Evolutionary conservation across 2,113 vertebrate species (phyloP).

Genomic region (Melanerpes aurifrons): DNA sequence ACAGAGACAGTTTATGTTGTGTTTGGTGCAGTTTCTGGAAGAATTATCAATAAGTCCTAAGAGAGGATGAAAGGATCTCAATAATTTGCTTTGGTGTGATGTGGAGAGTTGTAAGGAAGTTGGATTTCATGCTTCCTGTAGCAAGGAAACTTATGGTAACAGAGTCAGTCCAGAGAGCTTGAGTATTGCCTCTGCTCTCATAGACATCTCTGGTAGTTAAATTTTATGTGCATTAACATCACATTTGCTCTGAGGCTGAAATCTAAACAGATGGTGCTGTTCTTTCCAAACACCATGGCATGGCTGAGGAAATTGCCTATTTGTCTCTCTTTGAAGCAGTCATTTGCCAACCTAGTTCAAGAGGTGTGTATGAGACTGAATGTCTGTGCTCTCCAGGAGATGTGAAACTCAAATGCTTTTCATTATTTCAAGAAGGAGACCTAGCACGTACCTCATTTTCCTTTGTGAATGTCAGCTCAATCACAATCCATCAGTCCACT

Average conservation of each 20-base stretch:
- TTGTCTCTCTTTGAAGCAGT: neutral
- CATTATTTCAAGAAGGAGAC: constrained; percentile 1
- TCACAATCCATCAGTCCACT: neutral
- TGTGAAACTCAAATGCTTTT: neutral
- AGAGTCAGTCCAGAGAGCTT: neutral
- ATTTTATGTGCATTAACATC: neutral
- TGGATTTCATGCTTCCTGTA: neutral
- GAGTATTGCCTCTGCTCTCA: neutral
- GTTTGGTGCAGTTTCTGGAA: constrained; percentile 7
- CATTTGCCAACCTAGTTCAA: neutral
- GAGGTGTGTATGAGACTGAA: neutral
- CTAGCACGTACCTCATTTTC: neutral
- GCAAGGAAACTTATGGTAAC: neutral
- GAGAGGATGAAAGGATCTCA: neutral
- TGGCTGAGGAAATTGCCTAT: neutral
- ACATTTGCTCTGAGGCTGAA: neutral
- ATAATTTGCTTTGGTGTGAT: constrained; percentile 7
- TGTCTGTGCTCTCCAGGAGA: neutral
- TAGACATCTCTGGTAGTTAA: neutral
- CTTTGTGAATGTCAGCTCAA: neutral
- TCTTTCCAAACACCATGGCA: neutral
- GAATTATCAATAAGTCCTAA: neutral
- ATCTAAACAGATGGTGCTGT: neutral
- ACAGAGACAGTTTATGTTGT: neutral
- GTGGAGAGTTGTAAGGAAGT: neutral